Evolutionary conservation across 2,797 vertebrate species (phyloP).

Genomic region (Falco concolor): DNA sequence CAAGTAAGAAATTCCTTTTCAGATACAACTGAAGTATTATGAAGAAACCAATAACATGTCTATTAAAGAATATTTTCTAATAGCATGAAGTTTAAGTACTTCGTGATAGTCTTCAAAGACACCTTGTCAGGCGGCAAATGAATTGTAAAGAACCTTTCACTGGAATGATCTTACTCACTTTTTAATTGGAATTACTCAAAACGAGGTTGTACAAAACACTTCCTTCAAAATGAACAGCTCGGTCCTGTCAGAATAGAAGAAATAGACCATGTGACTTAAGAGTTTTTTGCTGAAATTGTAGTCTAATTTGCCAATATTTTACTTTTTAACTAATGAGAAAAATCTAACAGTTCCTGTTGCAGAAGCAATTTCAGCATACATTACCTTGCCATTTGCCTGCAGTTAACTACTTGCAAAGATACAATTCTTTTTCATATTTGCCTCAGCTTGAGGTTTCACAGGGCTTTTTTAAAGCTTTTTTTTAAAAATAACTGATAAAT

Average conservation of each 20-base stretch:
- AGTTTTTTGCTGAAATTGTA: conserved; percentile 2
- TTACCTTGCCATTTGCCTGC: not conserved
- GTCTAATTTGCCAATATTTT: conserved; percentile 18
- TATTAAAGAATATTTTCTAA: not conserved
- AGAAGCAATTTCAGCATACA: not conserved
- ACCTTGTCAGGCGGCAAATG: not conserved
- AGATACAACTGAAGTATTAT: not conserved
- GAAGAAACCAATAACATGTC: not conserved
- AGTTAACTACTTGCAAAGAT: not conserved
- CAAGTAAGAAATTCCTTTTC: not conserved
- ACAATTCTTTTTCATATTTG: not conserved
- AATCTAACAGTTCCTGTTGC: not conserved
- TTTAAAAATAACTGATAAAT: not conserved
- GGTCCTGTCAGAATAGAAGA: not conserved
- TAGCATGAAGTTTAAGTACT: not conserved
- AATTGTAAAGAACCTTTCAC: not conserved
- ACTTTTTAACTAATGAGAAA: conserved; percentile 21
- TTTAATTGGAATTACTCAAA: conserved; percentile 8
- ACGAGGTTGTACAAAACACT: not conserved
- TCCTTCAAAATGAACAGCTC: not conserved
- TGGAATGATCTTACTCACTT: not conserved
- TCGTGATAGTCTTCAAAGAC: not conserved
- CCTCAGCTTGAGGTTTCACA: not conserved
- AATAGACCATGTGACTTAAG: not conserved
- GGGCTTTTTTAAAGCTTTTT: not conserved